A percentile compares a stretch with the other conserved stretches of the same genome.
These are phyloP conservation scores for Rhegmatorhina hoffmannsi DNA, from an alignment of 2,113 vertebrate species.

Conservation along the genomic window DNA sequence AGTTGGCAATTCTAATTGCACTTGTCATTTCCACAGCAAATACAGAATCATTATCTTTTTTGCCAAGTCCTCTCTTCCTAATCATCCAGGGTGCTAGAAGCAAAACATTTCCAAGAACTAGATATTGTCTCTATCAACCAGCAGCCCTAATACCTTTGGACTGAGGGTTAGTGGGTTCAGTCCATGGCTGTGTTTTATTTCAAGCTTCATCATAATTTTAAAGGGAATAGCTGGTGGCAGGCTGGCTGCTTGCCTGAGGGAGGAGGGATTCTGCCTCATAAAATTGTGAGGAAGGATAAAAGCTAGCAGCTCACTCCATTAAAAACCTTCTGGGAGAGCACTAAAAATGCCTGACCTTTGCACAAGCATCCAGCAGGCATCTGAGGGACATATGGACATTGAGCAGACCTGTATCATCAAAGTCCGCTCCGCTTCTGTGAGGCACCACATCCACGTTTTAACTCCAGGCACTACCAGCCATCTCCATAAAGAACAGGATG, in stretches of 20 bases:
- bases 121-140: conserved; percentile 52
- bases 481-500: rapidly evolving
- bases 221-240: conserved; percentile 62
- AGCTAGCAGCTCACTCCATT: conserved; percentile 46
- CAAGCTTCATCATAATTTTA: conserved; percentile 53
- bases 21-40: conserved; percentile 66
- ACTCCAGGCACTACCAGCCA: neutral
- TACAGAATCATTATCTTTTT: conserved; percentile 63
- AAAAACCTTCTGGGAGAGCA: conserved; percentile 57
- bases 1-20: conserved; percentile 70
- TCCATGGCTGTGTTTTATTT: conserved; percentile 49
- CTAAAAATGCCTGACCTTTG: conserved; percentile 47
- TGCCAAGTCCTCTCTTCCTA: neutral
- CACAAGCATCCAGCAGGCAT: conserved; percentile 1
- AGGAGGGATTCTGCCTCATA: conserved; percentile 60
- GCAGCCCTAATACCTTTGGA: conserved; percentile 55
- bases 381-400: neutral
- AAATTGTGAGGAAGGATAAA: conserved; percentile 60
- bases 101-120: conserved; percentile 72
- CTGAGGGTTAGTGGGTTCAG: conserved; percentile 40
- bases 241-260: conserved; percentile 42
- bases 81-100: conserved; percentile 58
- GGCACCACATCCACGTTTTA: neutral
- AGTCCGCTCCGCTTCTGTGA: rapidly evolving
- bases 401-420: neutral